Evolutionary conservation across 2,888 invertebrate genomes (phyloP), one percentile per base, ranked within the genome.

Genomic region (Cantharis rufa): DNA sequence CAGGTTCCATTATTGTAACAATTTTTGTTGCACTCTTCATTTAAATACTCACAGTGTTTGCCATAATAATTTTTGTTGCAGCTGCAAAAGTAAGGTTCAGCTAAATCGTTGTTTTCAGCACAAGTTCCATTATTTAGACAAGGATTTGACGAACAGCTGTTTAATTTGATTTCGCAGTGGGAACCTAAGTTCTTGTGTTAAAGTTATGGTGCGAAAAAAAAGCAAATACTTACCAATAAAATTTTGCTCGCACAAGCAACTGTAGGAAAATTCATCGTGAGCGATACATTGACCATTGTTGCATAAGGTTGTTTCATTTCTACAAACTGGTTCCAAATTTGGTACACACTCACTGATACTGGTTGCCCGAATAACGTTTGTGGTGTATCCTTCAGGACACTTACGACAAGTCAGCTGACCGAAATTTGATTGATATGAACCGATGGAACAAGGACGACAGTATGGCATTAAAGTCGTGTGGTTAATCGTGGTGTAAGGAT

Each of bases 381-480:
- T 91, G 63, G 91, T 90, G 76, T 85, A 84, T 70, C 90, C 90
- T 15, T 83, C 80, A 0, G 92, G 92, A 85, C 93, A 93, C 7
- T 88, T 84, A 4, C 90, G 82, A 82, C 93, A 94, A 2, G 88
- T 86, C 1, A 88, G 85, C 82, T 91, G 89, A 4, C 92, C 93
- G 81, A 90, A 91, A 13, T 86, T 81, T 1, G 90, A 87, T 84
- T 93, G 93, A 84, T 91, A 93, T 71, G 89, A 90, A 1, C 93
- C 93, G 66, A 89, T 82, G 7, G 89, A 89, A 84, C 92, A 92
- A 1, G 90, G 89, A 77, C 88, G 88, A 82, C 92, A 89, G 77
- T 87, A 91, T 1, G 92, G 92, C 81, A 87, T 87, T 24, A 92
- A 85, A 3, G 91, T 91, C 2, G 89, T 88, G 10, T 86, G 84